Evolutionary conservation across 2,888 invertebrate genomes (phyloP), one percentile per base, ranked within the genome.

Genomic region (Cheilosia grossa): DNA sequence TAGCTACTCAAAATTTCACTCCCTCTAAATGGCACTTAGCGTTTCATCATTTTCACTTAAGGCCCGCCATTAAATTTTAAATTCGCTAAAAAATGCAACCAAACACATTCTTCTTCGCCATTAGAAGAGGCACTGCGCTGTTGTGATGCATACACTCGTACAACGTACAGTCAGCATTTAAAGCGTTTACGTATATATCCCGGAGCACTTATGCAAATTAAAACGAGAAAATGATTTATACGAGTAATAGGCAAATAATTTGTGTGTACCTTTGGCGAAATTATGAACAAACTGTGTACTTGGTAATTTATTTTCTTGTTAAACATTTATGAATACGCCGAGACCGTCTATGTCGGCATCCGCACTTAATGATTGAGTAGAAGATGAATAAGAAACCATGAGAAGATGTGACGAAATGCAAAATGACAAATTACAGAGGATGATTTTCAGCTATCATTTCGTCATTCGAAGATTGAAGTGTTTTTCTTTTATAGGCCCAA

Each of bases 151-250:
- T 24, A 13, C 0, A 61, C 61, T 15, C 37, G 17, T 13, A 44
- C 17, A 30, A 10, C 6, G 6, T 63, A 51, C 51, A 9, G 24
- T 27, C 37, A 37, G 54, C 54, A 40, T 67, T 67, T 67, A 37
- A 67, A 53, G 67, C 67, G 54, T 56, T 40, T 42, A 30, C 33
- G n/a, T 47, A 58, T 58, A 51, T 49, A 64, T 47, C 74, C 64
- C 54, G 74, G 7, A 54, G 74, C 64, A 74, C 56, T 74, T 64
- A 64, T 64, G 74, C 74, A 74, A 74, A 74, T 74, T 74, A 74
- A 74, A 74, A 74, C 17, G 64, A 47, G 56, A 74, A 74, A 74
- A 74, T 64, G 56, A 64, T 64, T 74, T 74, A 74, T 64, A 51
- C 51, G 51, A 51, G 24, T 27, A 74, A 74, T 74, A 64, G 64